Conservation (phyloP, 2,113 vertebrate genomes). For the Meles meles region DNA sequence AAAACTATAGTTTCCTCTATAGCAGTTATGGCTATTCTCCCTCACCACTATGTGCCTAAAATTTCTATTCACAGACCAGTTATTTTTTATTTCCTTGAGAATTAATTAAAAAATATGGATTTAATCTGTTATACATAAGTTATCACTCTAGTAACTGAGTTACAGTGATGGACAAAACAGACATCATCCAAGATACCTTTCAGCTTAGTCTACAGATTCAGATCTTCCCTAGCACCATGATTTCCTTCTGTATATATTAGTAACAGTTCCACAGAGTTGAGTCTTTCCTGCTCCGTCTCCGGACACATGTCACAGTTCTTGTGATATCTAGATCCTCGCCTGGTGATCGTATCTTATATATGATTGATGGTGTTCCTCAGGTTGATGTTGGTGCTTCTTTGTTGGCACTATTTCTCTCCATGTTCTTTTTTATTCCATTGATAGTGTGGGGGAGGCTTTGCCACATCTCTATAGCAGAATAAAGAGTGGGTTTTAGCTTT, state of each 20-base stretch:
- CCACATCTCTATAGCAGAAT: not conserved
- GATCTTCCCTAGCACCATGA: not conserved
- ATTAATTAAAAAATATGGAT: constrained; percentile 14
- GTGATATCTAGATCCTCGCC: not conserved
- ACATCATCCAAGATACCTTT: not conserved
- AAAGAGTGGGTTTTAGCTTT: not conserved
- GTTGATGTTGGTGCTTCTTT: not conserved
- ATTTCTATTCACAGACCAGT: not conserved
- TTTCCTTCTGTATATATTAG: not conserved
- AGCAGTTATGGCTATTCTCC: not conserved
- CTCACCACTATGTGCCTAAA: constrained; percentile 15
- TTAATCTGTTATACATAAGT: not conserved
- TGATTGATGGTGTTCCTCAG: not conserved
- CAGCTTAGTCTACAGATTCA: not conserved
- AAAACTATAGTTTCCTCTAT: constrained; percentile 16
- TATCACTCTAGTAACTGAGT: not conserved
- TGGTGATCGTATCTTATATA: not conserved
- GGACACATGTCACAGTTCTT: not conserved
- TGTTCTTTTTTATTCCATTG: not conserved
- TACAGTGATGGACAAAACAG: not conserved
- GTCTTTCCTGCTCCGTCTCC: not conserved
- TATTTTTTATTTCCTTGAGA: constrained; percentile 16
- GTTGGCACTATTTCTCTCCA: not conserved
- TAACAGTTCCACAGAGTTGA: not conserved
- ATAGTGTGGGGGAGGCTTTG: not conserved